Base-by-base conservation (phyloP, 2,888 invertebrate species). In the Alitta virens region DNA sequence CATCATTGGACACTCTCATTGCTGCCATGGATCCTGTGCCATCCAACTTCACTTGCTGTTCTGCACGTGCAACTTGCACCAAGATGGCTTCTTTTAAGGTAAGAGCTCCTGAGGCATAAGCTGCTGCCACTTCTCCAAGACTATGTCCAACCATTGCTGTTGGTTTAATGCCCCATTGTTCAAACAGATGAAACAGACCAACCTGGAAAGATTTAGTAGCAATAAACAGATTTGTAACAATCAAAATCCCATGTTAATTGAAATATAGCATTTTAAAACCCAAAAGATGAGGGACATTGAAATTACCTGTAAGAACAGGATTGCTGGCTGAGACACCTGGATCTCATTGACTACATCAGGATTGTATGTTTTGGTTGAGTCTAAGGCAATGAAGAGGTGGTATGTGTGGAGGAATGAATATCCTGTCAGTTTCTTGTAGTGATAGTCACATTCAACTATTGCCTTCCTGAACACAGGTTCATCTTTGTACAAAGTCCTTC, bases 21-120 rank as follows among this genome's bases (percentile, higher is more conserved):
- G 66, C 66, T 21, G 66, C 66, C 66, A 66, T 66, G 14, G 66
- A 25, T 16, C 66, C 66, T 24, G 60, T 66, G 25, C 66, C 66
- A 16, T 25, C 40, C 7, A 66, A 26, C 16, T 51, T 56, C 1
- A 26, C 38, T 27, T 64, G 64, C 49, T 33, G 33, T 12, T 33
- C 40, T n/a, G 63, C 63, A 2, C 63, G 18, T 23, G 38, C 16
- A 27, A 51, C 60, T 21, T 63, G 42, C 2, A 33, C 46, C 16
- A 46, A 49, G n/a, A 64, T 43, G 26, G 56, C 56, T 40, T 62
- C 64, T 24, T 62, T 60, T 16, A 66, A 26, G 43, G 21, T 66
- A 18, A 56, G 26, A 18, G 55, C 52, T n/a, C 63, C 63, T 23
- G 56, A 24, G 2, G 42, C 60, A 52, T 60, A 63, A 40, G 56